These are phyloP conservation scores for Andrena dorsata DNA, from an alignment of 2,888 invertebrate genomes.

Conservation along the genomic window DNA sequence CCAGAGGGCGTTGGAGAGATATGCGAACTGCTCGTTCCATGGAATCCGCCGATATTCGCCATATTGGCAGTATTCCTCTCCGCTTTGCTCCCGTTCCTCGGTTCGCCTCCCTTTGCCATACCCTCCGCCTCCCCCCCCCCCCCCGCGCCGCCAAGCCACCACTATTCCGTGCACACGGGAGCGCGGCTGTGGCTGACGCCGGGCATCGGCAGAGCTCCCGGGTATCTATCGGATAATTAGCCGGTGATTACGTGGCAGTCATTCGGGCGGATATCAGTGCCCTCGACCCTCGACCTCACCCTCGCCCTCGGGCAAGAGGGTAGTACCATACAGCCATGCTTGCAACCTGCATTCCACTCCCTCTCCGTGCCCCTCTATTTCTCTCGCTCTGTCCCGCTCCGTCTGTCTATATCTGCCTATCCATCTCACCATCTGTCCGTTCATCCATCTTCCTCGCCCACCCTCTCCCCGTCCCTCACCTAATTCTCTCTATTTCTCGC, in stretches of 20 bases:
- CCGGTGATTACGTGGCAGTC: slow-evolving; percentile 84
- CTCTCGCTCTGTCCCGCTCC: slow-evolving; percentile 60
- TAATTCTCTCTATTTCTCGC: slow-evolving; percentile 64
- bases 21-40: slow-evolving; percentile 53
- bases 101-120: slow-evolving; percentile 66
- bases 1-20: slow-evolving; percentile 19
- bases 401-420: slow-evolving; percentile 30
- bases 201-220: slow-evolving; percentile 75
- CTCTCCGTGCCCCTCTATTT: slow-evolving; percentile 14
- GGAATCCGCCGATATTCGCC: slow-evolving; percentile 69
- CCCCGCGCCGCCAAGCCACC: slow-evolving; percentile 55
- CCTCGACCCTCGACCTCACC: slow-evolving; percentile 75
- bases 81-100: slow-evolving; percentile 62
- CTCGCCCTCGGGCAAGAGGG: slow-evolving; percentile 71
- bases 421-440: slow-evolving; percentile 59
- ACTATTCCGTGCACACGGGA: slow-evolving; percentile 55
- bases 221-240: slow-evolving; percentile 85
- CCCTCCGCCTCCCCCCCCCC: slow-evolving; percentile 55
- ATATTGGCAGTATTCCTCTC: slow-evolving; percentile 74
- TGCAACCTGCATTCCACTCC: slow-evolving; percentile 58
- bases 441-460: slow-evolving; percentile 51
- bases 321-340: slow-evolving; percentile 48
- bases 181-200: slow-evolving; percentile 75
- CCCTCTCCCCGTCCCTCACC: slow-evolving; percentile 41
- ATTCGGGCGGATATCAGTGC: slow-evolving; percentile 83